Percentiles rank a stretch among this genome's conserved stretches.
phyloP scores from a whole-genome alignment of 1,140 invertebrate species.

The Xylocopa sonorina region DNA sequence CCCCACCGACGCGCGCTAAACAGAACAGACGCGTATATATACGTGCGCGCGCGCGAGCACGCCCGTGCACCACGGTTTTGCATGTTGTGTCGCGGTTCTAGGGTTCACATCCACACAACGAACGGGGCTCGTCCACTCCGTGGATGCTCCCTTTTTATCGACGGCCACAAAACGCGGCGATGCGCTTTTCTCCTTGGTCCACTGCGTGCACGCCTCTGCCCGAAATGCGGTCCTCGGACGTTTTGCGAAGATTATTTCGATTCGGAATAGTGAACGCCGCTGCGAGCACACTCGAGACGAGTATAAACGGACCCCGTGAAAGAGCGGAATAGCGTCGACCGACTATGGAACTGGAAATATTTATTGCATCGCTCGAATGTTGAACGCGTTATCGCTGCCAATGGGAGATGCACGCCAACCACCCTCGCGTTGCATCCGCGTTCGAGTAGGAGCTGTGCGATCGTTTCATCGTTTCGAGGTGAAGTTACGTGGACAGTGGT shows the following conservation, averaged over 20 bases:
- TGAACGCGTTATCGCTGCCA: too few species aligned
- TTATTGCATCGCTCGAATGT: too few species aligned
- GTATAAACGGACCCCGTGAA: not conserved
- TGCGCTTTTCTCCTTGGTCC: slow-evolving; percentile 34
- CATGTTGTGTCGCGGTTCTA: too few species aligned
- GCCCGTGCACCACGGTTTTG: too few species aligned
- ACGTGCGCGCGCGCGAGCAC: too few species aligned
- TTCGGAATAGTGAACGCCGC: slow-evolving; percentile 5
- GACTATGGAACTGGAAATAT: not conserved
- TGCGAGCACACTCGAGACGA: slow-evolving; percentile 22
- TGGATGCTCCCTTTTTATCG: slow-evolving; percentile 54
- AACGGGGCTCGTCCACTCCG: slow-evolving; percentile 54
- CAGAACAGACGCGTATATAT: slow-evolving; percentile 13
- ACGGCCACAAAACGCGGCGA: slow-evolving; percentile 50
- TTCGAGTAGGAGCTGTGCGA: too few species aligned
- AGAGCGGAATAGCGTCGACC: slow-evolving; percentile 1
- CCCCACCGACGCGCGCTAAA: slow-evolving; percentile 54
- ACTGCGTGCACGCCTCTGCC: not conserved
- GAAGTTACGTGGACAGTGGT: too few species aligned
- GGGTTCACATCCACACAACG: not conserved
- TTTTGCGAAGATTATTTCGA: slow-evolving; percentile 31
- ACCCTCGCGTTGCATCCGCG: too few species aligned
- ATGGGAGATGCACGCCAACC: too few species aligned
- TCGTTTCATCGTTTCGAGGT: too few species aligned
- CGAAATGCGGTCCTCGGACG: slow-evolving; percentile 24